Evolutionary conservation across 2,797 vertebrate genomes (phyloP).

Genomic region (Leuciscus waleckii): DNA sequence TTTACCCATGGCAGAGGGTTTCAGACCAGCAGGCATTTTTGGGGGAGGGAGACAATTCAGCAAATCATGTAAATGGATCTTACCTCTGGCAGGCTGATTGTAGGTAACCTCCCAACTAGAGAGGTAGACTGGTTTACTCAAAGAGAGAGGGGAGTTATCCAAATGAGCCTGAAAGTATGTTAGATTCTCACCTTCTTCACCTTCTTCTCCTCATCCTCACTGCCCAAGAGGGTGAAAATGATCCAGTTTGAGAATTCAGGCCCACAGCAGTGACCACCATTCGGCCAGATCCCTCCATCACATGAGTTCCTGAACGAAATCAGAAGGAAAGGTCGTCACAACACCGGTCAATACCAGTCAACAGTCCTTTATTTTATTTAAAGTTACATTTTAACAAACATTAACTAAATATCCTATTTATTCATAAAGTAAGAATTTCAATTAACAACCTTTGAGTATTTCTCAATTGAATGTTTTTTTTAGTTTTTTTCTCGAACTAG

Average conservation of each 20-base stretch:
- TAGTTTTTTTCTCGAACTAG: too few relatives aligned
- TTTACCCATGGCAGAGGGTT: conserved; percentile 4
- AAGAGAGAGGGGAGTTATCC: conserved; percentile 23
- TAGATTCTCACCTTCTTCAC: conserved; percentile 90
- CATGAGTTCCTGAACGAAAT: conserved; percentile 87
- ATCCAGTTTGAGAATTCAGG: conserved; percentile 98
- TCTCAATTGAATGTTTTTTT: neutral
- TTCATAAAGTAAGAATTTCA: neutral
- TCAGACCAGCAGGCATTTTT: conserved; percentile 15
- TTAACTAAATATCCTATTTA: neutral
- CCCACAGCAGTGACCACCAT: conserved; percentile 96
- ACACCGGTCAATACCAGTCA: neutral
- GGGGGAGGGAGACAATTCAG: conserved; percentile 41
- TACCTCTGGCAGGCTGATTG: conserved; percentile 50
- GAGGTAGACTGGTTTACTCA: conserved; percentile 44
- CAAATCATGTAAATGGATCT: conserved; percentile 44
- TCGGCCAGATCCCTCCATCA: conserved; percentile 97
- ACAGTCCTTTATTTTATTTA: neutral
- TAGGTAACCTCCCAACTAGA: conserved; percentile 42
- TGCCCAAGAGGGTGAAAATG: conserved; percentile 94
- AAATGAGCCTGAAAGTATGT: conserved; percentile 7
- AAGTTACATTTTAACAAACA: neutral
- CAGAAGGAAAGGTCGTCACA: neutral
- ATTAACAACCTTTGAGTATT: neutral
- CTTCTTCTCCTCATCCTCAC: conserved; percentile 89